These are phyloP conservation scores for Plebejus anna DNA, from an alignment of 2,888 invertebrate species.

Conservation along the genomic window DNA sequence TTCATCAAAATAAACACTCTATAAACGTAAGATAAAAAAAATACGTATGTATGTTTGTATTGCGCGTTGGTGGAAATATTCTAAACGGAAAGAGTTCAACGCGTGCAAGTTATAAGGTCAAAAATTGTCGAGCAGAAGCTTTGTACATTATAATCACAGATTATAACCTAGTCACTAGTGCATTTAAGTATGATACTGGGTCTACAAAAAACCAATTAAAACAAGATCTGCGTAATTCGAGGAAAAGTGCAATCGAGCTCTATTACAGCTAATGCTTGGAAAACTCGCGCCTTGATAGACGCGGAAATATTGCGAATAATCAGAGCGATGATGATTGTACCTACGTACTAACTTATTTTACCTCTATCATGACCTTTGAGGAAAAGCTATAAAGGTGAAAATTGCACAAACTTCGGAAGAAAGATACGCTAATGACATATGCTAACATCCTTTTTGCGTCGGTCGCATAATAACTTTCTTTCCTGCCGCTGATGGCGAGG, in stretches of 20 bases:
- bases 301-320: slow-evolving; percentile 15
- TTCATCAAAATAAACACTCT: too few species aligned
- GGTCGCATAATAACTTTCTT: slow-evolving; percentile 25
- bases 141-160: too few species aligned
- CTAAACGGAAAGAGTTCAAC: too few species aligned
- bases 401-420: background rate
- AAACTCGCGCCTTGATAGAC: slow-evolving; percentile 10
- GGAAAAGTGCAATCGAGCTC: background rate
- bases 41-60: too few species aligned
- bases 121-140: too few species aligned
- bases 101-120: too few species aligned
- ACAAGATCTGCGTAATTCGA: background rate
- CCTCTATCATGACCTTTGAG: background rate
- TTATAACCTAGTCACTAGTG: background rate
- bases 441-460: slow-evolving; percentile 26
- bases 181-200: background rate
- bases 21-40: too few species aligned
- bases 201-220: slow-evolving; percentile 1
- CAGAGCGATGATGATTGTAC: slow-evolving; percentile 14
- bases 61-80: too few species aligned
- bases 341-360: background rate
- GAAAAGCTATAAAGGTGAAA: background rate
- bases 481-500: slow-evolving; percentile 21
- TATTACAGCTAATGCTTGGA: background rate
- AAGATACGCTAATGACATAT: slow-evolving; percentile 20